These are phyloP conservation scores for Discoglossus pictus DNA, from an alignment of 2,797 vertebrate species.

Conservation along the genomic window DNA sequence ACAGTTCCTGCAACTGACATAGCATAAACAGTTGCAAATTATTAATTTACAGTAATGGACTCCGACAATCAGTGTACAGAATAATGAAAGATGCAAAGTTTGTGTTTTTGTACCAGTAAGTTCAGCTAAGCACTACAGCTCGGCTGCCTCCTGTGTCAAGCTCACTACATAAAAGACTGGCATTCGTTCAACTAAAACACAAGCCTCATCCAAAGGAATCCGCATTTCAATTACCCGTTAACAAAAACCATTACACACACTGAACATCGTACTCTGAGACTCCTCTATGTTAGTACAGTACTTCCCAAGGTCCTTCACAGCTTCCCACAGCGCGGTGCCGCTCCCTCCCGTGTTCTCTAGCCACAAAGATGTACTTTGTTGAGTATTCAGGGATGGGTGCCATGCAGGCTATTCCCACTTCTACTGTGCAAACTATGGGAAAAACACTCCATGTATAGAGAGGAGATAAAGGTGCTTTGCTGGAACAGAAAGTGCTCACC, in stretches of 20 bases:
- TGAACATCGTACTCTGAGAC: slow-evolving; percentile 16
- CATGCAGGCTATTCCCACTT: slow-evolving; percentile 1
- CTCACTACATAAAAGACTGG: slow-evolving; percentile 10
- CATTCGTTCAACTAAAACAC: slow-evolving; percentile 39
- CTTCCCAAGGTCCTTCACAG: slow-evolving; percentile 21
- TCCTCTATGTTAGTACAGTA: slow-evolving; percentile 2
- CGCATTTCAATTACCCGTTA: slow-evolving; percentile 42
- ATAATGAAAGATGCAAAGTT: slow-evolving; percentile 1
- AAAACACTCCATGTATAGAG: neutral
- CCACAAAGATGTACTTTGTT: slow-evolving; percentile 40
- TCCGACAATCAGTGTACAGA: no score
- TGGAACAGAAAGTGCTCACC: no score
- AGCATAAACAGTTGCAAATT: no score
- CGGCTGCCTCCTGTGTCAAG: slow-evolving; percentile 5
- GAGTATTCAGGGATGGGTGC: slow-evolving; percentile 6
- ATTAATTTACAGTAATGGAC: no score
- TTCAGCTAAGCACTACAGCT: neutral
- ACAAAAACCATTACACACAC: slow-evolving; percentile 42
- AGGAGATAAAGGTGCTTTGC: neutral
- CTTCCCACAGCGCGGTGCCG: slow-evolving; percentile 14
- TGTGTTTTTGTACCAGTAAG: neutral
- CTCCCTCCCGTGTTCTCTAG: slow-evolving; percentile 1
- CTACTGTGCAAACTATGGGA: slow-evolving; percentile 18
- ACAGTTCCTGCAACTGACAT: no score
- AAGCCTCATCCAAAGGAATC: slow-evolving; percentile 33